phyloP scores from a whole-genome alignment of 2,113 vertebrate species.

The Serilophus lunatus region DNA sequence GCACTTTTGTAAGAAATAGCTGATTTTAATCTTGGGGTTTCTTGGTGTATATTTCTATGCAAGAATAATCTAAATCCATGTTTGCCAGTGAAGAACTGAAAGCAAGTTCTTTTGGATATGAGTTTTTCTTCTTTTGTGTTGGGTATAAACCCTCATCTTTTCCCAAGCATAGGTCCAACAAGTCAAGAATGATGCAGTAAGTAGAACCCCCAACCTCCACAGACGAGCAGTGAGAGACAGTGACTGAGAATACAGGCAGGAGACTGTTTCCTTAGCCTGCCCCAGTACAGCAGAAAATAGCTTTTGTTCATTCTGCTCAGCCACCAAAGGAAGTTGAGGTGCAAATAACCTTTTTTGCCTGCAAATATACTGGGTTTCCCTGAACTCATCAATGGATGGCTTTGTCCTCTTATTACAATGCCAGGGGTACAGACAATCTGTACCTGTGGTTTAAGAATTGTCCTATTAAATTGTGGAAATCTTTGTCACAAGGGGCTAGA shows the following conservation, averaged over 20 bases:
- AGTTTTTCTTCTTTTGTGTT: not conserved
- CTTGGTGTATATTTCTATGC: not conserved
- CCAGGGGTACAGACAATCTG: not conserved
- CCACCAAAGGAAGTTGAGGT: not conserved
- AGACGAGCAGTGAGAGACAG: accelerated
- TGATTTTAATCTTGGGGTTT: not conserved
- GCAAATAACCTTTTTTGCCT: not conserved
- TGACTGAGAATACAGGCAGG: not conserved
- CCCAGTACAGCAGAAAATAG: not conserved
- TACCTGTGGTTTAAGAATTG: not conserved
- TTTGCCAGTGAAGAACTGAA: not conserved
- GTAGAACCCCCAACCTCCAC: not conserved
- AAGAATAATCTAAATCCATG: not conserved
- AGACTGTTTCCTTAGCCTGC: not conserved
- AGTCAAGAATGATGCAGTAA: not conserved
- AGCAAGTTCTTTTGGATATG: not conserved
- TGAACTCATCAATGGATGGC: not conserved
- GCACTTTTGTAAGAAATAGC: not conserved
- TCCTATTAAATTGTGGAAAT: not conserved
- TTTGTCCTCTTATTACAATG: not conserved
- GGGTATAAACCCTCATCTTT: not conserved
- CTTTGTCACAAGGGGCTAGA: not conserved
- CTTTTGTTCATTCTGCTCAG: not conserved
- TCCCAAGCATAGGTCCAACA: not conserved
- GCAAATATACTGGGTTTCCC: not conserved